Evolutionary conservation across 2,888 invertebrate genomes (phyloP), one percentile per base, ranked within the genome.

Genomic region (Zeuzera pyrina): DNA sequence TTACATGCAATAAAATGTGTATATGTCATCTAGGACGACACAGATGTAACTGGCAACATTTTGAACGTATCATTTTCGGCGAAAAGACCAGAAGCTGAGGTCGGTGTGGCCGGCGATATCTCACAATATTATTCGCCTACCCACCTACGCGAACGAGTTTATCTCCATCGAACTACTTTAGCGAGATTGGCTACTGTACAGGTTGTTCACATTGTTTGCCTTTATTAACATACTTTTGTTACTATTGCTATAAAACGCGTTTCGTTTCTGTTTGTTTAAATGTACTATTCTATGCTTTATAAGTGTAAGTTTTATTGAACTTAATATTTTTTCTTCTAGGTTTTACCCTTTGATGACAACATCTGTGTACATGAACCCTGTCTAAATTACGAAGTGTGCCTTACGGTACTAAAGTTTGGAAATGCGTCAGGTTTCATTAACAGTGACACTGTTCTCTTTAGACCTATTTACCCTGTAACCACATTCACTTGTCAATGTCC

Each of bases 331-430:
- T 14, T 8, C 33, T 44, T 52, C 3, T 49, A 93, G 87, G 94
- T 98, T 0, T 73, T 97, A 5, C 97, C 98, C 0, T 98, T 98
- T 67, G 97, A 97, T 59, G 98, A 98, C 66, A 97, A 97, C 73
- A 86, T 98, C 0, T 98, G 98, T 68, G 93, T 97, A 0, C 88
- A 93, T 31, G 98, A 98, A 59, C 97, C 97, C 0, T 98, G 98
- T 55, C 84, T 95, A 1, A 97, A 97, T 72, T 97, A 90, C 60
- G 97, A 98, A 60, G 91, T 94, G 57, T 98, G 98, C 49, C 78
- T 94, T 12, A 95, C 96, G 0, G 93, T 95, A 2, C 83, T 97
- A 13, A 94, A 94, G 65, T 97, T 97, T 53, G 95, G 95, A 1
- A 95, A 95, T 62, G 97, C 97, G 0, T 92, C 94, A 0, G 93